Base-by-base conservation (phyloP, 2,113 vertebrate species). In the Aspidoscelis tigris region DNA sequence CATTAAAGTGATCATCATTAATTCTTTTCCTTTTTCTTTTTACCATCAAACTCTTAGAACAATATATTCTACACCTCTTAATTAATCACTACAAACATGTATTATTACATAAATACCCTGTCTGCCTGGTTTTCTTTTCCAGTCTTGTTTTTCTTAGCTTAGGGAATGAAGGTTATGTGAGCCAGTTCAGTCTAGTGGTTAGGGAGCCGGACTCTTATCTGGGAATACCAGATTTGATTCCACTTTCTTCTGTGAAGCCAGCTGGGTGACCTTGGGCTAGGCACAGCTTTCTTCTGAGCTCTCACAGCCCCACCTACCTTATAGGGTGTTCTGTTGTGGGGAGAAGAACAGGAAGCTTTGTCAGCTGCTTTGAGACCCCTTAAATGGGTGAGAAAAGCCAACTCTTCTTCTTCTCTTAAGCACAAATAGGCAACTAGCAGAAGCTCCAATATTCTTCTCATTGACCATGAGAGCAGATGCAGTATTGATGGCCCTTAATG, bases 1-100 rank as follows among this genome's bases (percentile, higher is more conserved):
- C 89, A 88, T 94, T 91, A 90, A 82, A 92, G 64, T 88, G 86
- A 90, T 92, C 83, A 90, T 92, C 84, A 86, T 89, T 93, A 91
- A 84, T 90, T 90, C 82, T 90, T 90, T 86, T 3, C 4, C 14
- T 26, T 47, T 18, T 61, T 18, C 14, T 70, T 21, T 74, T 26
- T 24, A 24, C 20, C 83, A 72, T 47, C 12, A 3, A 83, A 74
- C 73, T 74, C 89, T 80, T 83, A 86, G 76, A 87, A 90, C 74
- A 89, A 70, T 87, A 88, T 85, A 73, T 86, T 89, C 58, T 33
- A 64, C 84, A 82, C 85, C 80, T 76, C 90, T 88, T 81, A 93
- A 78, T 91, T 90, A 87, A 91, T 86, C 47, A 87, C 77, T 68
- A 71, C 55, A 68, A 84, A 85, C 39, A 75, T 82, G 75, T 84